A percentile compares a stretch with the other conserved stretches of the same genome.
Evolutionary conservation across 2,888 invertebrate genomes (phyloP).

Genomic region (Smittia sp.): DNA sequence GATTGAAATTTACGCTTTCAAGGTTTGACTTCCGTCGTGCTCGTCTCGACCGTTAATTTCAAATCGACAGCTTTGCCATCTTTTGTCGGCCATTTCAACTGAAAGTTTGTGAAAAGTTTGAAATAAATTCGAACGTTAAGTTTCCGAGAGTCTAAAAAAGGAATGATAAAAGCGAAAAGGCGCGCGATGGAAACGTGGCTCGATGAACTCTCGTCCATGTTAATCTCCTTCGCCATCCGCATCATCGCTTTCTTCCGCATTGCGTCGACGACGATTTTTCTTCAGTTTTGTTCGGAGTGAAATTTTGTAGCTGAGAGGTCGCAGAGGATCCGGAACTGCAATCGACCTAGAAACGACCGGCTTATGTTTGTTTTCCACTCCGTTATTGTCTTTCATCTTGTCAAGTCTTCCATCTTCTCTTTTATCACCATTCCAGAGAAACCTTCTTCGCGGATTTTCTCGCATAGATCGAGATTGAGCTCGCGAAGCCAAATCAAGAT

Average conservation of each 20-base stretch:
- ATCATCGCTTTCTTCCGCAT: constrained; percentile 62
- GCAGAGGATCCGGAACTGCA: not conserved
- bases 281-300: constrained; percentile 64
- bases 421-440: constrained; percentile 64
- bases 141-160: no score
- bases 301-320: constrained; percentile 52
- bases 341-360: constrained; percentile 13
- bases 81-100: no score
- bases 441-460: constrained; percentile 65
- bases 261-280: constrained; percentile 66
- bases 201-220: constrained; percentile 52
- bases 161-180: no score
- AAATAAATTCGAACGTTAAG: no score
- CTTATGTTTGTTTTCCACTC: constrained; percentile 43
- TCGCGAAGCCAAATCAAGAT: constrained; percentile 60
- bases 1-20: no score
- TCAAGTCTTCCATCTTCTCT: constrained; percentile 49
- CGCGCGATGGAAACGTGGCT: constrained; percentile 56
- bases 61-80: no score
- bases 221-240: constrained; percentile 58
- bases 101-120: no score
- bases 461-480: constrained; percentile 65
- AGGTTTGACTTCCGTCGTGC: no score
- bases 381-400: constrained; percentile 51
- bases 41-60: no score